Conservation (phyloP, 2,113 vertebrate species). For the Eubucco bourcierii region DNA sequence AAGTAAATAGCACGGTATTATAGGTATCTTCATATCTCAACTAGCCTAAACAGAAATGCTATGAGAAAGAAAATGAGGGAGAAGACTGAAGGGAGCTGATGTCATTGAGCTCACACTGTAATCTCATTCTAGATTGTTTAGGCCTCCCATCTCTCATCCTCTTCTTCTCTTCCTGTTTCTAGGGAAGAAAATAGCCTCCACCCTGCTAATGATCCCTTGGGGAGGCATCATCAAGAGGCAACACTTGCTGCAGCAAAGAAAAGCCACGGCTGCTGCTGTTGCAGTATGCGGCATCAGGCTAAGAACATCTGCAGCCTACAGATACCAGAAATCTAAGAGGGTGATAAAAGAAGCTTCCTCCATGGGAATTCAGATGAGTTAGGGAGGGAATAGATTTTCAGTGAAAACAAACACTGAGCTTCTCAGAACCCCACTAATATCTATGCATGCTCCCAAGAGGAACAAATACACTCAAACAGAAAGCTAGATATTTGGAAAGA, state of each 20-base stretch:
- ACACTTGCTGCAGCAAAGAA: constrained; percentile 24
- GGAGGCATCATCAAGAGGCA: constrained; percentile 52
- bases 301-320: not conserved
- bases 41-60: not conserved
- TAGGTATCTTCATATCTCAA: not conserved
- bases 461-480: not conserved
- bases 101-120: constrained; percentile 13
- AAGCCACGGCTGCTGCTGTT: constrained; percentile 23
- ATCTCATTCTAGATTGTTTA: constrained; percentile 35
- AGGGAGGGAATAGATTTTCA: not conserved
- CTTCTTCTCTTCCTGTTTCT: constrained; percentile 64
- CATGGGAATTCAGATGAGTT: not conserved
- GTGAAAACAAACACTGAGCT: not conserved
- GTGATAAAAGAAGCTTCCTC: not conserved
- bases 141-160: constrained; percentile 44
- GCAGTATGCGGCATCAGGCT: not conserved
- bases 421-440: constrained; percentile 2
- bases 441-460: not conserved
- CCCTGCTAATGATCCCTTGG: constrained; percentile 40
- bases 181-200: constrained; percentile 58
- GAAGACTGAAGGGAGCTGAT: constrained; percentile 45
- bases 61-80: constrained; percentile 35
- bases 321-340: not conserved
- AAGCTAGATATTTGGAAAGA: not conserved
- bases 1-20: not conserved